Evolutionary conservation across 92 coral and sea anemone species (phyloP).

Genomic region (Muricea muricata): DNA sequence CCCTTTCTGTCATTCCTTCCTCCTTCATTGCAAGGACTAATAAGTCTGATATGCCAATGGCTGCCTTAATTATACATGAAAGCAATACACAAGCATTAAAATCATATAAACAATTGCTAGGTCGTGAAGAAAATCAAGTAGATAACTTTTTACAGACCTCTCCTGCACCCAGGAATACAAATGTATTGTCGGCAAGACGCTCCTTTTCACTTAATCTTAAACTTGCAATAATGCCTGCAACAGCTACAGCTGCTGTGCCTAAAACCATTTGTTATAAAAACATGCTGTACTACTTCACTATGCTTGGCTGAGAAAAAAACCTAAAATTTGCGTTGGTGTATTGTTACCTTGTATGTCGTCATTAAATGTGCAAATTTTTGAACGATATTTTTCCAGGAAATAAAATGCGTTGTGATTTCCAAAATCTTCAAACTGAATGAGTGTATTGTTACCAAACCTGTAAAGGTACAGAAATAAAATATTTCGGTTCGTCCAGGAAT

Average conservation of each 20-base stretch:
- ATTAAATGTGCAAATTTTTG: conserved; percentile 89
- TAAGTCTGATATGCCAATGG: conserved; percentile 93
- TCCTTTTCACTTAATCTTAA: conserved; percentile 74
- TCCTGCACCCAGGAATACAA: conserved; percentile 97
- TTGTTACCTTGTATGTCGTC: conserved; percentile 93
- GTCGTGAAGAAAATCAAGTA: no score
- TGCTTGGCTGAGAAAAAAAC: no score
- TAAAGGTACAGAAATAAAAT: no score
- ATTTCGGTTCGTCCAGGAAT: no score
- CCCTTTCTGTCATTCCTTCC: conserved; percentile 76
- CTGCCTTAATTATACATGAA: conserved; percentile 72
- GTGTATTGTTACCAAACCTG: conserved; percentile 86
- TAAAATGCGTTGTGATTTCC: conserved; percentile 99
- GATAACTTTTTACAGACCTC: conserved; percentile 67
- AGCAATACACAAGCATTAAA: neutral
- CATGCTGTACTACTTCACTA: no score
- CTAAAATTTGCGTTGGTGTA: no score
- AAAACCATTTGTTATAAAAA: neutral
- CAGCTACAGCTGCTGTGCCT: conserved; percentile 98
- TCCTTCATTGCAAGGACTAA: conserved; percentile 89
- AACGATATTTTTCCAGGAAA: conserved; percentile 86
- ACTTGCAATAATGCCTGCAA: conserved; percentile 95
- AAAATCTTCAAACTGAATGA: conserved; percentile 99
- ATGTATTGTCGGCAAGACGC: conserved; percentile 80
- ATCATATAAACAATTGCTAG: no score